Evolutionary conservation across 1,140 invertebrate species (phyloP).

Genomic region (Cryptotermes secundus): DNA sequence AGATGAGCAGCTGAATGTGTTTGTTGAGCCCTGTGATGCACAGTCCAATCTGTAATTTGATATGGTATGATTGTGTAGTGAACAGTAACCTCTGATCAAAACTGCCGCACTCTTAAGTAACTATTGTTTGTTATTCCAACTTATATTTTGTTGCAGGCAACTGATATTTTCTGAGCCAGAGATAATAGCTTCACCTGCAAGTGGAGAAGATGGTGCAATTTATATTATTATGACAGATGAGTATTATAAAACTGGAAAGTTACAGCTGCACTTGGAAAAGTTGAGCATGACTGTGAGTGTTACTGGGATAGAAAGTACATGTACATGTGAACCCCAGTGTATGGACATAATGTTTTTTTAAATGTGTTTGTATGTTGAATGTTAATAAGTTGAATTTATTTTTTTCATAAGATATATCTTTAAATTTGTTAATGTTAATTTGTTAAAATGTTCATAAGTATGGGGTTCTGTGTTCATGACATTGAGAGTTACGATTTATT

Average conservation of each 20-base stretch:
- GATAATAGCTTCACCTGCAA: slow-evolving; percentile 7
- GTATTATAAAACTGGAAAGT: slow-evolving; percentile 15
- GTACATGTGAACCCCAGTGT: too few species aligned
- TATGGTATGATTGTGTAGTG: neutral
- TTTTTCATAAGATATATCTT: too few species aligned
- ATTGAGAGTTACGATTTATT: too few species aligned
- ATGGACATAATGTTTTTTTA: too few species aligned
- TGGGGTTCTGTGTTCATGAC: too few species aligned
- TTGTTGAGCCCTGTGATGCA: neutral
- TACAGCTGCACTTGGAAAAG: slow-evolving; percentile 24
- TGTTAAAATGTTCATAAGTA: too few species aligned
- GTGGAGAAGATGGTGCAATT: neutral
- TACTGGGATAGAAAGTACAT: neutral
- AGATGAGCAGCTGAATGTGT: too few species aligned
- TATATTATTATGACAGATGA: slow-evolving; percentile 27
- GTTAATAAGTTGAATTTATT: too few species aligned
- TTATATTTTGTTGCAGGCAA: slow-evolving; percentile 8
- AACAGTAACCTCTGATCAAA: neutral
- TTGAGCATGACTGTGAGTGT: slow-evolving; percentile 20
- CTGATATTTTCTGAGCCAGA: slow-evolving; percentile 26
- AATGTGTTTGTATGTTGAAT: too few species aligned
- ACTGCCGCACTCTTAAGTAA: neutral
- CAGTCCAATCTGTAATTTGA: neutral
- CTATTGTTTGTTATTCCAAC: neutral
- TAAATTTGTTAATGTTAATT: too few species aligned